These are phyloP conservation scores for Paratilapia polleni DNA, from an alignment of 2,113 vertebrate species.

Conservation along the genomic window DNA sequence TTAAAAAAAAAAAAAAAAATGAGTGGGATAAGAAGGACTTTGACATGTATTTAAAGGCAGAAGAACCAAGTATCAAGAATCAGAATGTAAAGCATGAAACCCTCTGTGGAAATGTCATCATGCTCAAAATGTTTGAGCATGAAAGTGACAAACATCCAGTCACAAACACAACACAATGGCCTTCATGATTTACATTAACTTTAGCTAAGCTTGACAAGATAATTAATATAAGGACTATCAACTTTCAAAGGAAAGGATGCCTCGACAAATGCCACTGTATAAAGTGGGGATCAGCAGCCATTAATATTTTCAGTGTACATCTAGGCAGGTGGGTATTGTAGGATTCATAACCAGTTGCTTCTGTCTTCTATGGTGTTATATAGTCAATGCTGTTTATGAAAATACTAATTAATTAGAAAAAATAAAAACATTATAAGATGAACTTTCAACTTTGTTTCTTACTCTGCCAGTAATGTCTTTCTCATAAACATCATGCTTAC, in stretches of 20 bases:
- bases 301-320: too few relatives aligned
- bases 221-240: not conserved
- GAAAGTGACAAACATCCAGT: not conserved
- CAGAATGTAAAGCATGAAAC: not conserved
- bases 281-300: not conserved
- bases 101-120: not conserved
- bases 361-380: not conserved
- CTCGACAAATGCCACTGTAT: not conserved
- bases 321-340: not conserved
- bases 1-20: conserved; percentile 21
- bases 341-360: not conserved
- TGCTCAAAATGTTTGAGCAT: not conserved
- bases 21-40: conserved; percentile 27
- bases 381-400: not conserved
- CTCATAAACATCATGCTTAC: not conserved
- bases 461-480: not conserved
- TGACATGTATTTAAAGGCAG: not conserved
- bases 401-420: not conserved
- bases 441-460: not conserved
- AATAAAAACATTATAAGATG: not conserved
- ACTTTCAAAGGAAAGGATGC: not conserved
- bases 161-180: not conserved
- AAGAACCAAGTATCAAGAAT: not conserved
- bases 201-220: not conserved
- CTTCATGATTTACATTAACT: not conserved